Evolutionary conservation across 1,140 invertebrate genomes (phyloP).

Genomic region (Neodiprion virginianus): DNA sequence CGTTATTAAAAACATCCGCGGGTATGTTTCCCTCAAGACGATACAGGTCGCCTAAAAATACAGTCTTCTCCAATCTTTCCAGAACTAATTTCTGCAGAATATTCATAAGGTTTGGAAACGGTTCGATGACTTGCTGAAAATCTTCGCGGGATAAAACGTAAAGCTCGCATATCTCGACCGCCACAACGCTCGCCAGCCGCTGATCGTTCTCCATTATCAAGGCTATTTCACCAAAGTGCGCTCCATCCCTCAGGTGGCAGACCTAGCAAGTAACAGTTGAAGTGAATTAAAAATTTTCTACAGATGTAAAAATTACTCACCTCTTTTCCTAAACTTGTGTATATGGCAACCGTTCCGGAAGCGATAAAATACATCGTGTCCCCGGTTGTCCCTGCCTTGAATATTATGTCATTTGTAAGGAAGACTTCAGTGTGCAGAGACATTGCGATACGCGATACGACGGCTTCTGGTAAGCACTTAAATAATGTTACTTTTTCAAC

Average conservation of each 20-base stretch:
- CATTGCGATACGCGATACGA: conserved; percentile 50
- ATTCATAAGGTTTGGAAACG: conserved; percentile 44
- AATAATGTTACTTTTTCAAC: conserved; percentile 59
- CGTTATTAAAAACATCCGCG: not conserved
- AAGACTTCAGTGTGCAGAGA: conserved; percentile 57
- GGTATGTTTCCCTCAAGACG: not conserved
- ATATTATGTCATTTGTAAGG: conserved; percentile 61
- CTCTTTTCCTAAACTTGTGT: conserved; percentile 52
- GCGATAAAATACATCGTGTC: conserved; percentile 61
- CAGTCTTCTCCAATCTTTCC: conserved; percentile 34
- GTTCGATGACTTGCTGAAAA: conserved; percentile 52
- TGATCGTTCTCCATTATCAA: conserved; percentile 63
- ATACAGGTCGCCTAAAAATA: conserved; percentile 29
- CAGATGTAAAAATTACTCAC: conserved; percentile 30
- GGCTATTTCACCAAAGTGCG: conserved; percentile 54
- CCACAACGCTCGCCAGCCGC: conserved; percentile 60
- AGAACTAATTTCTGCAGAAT: conserved; percentile 44
- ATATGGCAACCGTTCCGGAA: conserved; percentile 62
- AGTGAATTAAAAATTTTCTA: conserved; percentile 8
- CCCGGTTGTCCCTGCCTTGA: conserved; percentile 53
- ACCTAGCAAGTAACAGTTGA: conserved; percentile 34
- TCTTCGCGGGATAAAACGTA: conserved; percentile 57
- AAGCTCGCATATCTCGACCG: conserved; percentile 65
- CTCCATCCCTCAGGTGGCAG: conserved; percentile 54
- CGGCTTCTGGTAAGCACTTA: conserved; percentile 48